Evolutionary conservation across 1,140 invertebrate species (phyloP).

Genomic region (Episyrphus balteatus): DNA sequence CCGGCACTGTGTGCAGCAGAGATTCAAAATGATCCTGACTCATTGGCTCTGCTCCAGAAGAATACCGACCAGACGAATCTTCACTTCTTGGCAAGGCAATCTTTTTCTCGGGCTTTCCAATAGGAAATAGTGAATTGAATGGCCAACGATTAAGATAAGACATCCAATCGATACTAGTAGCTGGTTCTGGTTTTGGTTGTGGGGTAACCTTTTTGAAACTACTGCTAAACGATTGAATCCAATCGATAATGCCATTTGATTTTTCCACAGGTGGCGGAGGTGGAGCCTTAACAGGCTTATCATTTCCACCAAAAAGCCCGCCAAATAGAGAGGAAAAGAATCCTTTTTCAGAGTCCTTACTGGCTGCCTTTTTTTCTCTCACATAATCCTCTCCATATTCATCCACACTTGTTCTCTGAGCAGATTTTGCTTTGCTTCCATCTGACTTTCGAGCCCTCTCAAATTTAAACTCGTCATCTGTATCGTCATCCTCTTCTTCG

Average conservation of each 20-base stretch:
- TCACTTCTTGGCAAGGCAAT: constrained; percentile 8
- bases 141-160: constrained; percentile 24
- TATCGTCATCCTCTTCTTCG: constrained; percentile 5
- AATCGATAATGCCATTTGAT: constrained; percentile 30
- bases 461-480: constrained; percentile 8
- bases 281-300: constrained; percentile 2
- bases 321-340: constrained; percentile 4
- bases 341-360: constrained; percentile 1
- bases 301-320: constrained; percentile 4
- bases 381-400: constrained; percentile 5
- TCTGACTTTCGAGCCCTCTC: constrained; percentile 4
- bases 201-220: constrained; percentile 1
- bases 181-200: neutral
- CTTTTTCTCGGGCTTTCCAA: constrained; percentile 12
- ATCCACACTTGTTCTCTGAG: neutral
- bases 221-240: constrained; percentile 30
- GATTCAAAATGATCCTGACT: constrained; percentile 42
- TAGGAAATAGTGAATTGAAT: constrained; percentile 23
- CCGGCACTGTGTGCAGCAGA: constrained; percentile 46
- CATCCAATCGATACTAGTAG: constrained; percentile 11
- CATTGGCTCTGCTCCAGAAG: constrained; percentile 25
- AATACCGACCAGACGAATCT: constrained; percentile 30
- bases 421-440: neutral
- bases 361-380: constrained; percentile 1
- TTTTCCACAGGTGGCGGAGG: constrained; percentile 10